phyloP scores from a whole-genome alignment of 37 sponge, comb jelly and placozoan species.

The Halichondria panicea region DNA sequence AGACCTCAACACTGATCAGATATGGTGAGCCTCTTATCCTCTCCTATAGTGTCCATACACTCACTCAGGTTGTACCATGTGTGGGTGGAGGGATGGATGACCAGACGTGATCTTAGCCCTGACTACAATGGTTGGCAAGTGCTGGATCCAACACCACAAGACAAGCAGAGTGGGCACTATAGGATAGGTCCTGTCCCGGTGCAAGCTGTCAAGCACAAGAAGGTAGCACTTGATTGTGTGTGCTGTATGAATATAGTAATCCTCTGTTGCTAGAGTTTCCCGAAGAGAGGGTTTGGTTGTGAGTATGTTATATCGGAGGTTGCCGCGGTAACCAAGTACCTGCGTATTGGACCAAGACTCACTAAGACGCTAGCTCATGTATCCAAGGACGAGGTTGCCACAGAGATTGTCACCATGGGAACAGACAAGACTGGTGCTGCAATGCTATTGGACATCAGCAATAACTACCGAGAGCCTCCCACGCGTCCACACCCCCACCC shows the following conservation, averaged over 20 bases:
- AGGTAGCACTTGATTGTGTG: too few species aligned
- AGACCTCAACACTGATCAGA: constrained; percentile 22
- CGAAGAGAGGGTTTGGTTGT: constrained; percentile 26
- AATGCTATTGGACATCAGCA: constrained; percentile 45
- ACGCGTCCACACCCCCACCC: not conserved
- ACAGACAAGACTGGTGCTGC: too few species aligned
- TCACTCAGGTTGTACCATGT: constrained; percentile 90
- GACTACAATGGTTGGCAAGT: constrained; percentile 80
- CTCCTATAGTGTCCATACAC: too few species aligned
- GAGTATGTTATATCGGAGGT: constrained; percentile 44
- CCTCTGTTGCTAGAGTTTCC: not conserved
- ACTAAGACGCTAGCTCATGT: constrained; percentile 23
- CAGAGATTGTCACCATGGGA: constrained; percentile 20
- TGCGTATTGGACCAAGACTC: constrained; percentile 20
- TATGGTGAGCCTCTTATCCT: constrained; percentile 44
- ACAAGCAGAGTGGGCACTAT: constrained; percentile 43
- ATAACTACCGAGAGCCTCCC: constrained; percentile 33
- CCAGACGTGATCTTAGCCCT: constrained; percentile 61
- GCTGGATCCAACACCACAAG: constrained; percentile 50
- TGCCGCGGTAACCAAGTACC: constrained; percentile 40
- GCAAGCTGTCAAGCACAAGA: constrained; percentile 2
- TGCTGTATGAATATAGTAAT: too few species aligned
- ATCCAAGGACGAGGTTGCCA: constrained; percentile 11
- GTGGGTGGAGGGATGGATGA: constrained; percentile 82
- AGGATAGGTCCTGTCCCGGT: constrained; percentile 58